A percentile compares a stretch with the other conserved stretches of the same genome.
Conservation (phyloP, 2,888 invertebrate genomes). For the Scaeva pyrastri region DNA sequence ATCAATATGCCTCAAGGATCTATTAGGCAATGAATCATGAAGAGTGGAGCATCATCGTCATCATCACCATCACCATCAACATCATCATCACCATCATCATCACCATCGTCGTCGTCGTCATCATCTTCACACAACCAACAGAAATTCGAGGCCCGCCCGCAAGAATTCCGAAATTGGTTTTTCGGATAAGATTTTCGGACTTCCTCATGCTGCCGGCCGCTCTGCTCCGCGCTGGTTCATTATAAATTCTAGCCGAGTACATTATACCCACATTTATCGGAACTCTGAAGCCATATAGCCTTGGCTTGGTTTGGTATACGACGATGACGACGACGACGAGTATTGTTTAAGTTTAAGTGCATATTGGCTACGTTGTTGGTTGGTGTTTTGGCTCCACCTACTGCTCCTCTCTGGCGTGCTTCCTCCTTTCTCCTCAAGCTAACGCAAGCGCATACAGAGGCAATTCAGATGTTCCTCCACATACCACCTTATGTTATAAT, state of each 20-base stretch:
- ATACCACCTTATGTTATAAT: background rate
- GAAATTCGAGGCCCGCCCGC: slow-evolving; percentile 70
- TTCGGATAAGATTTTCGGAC: slow-evolving; percentile 72
- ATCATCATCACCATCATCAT: background rate
- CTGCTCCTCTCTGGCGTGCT: slow-evolving; percentile 58
- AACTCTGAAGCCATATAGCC: slow-evolving; percentile 60
- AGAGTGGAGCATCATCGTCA: slow-evolving; percentile 52
- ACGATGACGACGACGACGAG: no score
- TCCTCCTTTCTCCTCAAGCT: slow-evolving; percentile 54
- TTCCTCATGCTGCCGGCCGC: slow-evolving; percentile 20
- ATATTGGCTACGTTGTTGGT: slow-evolving; percentile 47
- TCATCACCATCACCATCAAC: background rate
- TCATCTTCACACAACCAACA: slow-evolving; percentile 36
- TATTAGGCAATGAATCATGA: slow-evolving; percentile 74
- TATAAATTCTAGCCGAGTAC: slow-evolving; percentile 57
- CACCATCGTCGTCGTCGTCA: background rate
- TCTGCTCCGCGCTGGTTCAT: no score
- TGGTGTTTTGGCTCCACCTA: slow-evolving; percentile 69
- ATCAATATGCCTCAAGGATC: slow-evolving; percentile 74
- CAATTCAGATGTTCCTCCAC: slow-evolving; percentile 38
- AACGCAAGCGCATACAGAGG: slow-evolving; percentile 72
- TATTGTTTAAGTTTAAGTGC: slow-evolving; percentile 61
- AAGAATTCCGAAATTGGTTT: slow-evolving; percentile 71
- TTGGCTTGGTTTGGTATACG: background rate
- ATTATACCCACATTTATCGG: slow-evolving; percentile 10